phyloP scores from a whole-genome alignment of 2,888 invertebrate genomes.

The Ecliptopera silaceata region DNA sequence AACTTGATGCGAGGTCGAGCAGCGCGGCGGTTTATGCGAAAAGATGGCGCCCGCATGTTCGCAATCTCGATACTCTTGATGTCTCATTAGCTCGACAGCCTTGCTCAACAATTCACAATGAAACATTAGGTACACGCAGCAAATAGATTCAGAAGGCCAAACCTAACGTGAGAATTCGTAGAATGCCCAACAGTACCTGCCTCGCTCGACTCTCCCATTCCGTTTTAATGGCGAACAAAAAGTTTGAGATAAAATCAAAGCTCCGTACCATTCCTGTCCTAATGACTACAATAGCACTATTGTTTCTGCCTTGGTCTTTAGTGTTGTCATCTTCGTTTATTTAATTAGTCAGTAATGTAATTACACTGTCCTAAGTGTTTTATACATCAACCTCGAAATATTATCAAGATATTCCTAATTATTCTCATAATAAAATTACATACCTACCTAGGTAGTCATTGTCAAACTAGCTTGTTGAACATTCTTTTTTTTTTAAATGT shows the following conservation, averaged over 20 bases:
- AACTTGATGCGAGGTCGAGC: constrained; percentile 65
- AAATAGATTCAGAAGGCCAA: constrained; percentile 59
- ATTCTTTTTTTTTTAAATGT: too few relatives aligned
- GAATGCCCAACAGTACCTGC: constrained; percentile 32
- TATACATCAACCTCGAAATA: neutral
- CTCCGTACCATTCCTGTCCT: constrained; percentile 1
- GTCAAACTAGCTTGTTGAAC: too few relatives aligned
- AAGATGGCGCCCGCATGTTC: constrained; percentile 70
- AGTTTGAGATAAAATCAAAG: constrained; percentile 9
- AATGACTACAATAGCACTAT: constrained; percentile 1
- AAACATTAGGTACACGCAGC: constrained; percentile 55
- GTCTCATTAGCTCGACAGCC: constrained; percentile 63
- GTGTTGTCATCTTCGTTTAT: constrained; percentile 4
- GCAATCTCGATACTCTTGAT: constrained; percentile 60
- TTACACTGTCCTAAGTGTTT: neutral
- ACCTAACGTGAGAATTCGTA: constrained; percentile 54
- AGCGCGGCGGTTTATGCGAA: constrained; percentile 63
- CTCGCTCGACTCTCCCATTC: constrained; percentile 28
- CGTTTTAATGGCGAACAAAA: constrained; percentile 21
- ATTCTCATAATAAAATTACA: neutral
- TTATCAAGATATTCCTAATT: neutral
- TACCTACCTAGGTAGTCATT: neutral
- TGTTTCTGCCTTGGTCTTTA: constrained; percentile 8
- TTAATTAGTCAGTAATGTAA: neutral
- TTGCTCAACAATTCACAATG: constrained; percentile 67